phyloP scores from a whole-genome alignment of 2,888 invertebrate genomes.

The Elegia similella region DNA sequence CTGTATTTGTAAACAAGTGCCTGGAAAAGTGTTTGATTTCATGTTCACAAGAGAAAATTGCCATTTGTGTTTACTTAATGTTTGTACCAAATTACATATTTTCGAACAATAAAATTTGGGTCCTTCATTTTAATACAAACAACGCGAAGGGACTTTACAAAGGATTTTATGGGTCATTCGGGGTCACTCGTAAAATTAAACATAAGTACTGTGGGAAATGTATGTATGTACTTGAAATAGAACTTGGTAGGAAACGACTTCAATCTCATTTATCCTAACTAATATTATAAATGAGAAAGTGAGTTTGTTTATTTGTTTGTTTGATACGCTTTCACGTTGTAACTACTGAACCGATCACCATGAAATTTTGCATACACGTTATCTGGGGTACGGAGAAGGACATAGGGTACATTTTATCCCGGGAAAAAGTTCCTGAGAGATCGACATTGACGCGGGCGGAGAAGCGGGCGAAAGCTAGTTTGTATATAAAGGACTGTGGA shows the following conservation, averaged over 20 bases:
- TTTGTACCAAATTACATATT: background rate
- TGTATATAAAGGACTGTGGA: too few relatives aligned
- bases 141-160: background rate
- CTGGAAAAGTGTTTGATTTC: background rate
- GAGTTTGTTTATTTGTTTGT: too few relatives aligned
- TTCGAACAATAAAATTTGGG: constrained; percentile 4
- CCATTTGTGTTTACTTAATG: background rate
- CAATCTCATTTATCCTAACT: too few relatives aligned
- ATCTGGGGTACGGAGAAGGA: too few relatives aligned
- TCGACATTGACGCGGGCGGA: too few relatives aligned
- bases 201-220: background rate
- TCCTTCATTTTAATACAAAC: constrained; percentile 5
- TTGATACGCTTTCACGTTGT: too few relatives aligned
- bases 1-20: background rate
- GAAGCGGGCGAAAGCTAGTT: too few relatives aligned
- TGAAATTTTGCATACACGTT: too few relatives aligned
- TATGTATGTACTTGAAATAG: background rate
- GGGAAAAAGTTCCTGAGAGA: too few relatives aligned
- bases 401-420: too few relatives aligned
- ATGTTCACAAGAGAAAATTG: background rate
- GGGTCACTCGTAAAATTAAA: background rate
- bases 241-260: background rate
- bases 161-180: background rate
- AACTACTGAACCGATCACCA: too few relatives aligned
- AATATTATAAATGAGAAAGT: too few relatives aligned